A percentile compares a stretch with the other conserved stretches of the same genome.
Evolutionary conservation across 2,888 invertebrate genomes (phyloP).

Genomic region (Spisula subtruncata): DNA sequence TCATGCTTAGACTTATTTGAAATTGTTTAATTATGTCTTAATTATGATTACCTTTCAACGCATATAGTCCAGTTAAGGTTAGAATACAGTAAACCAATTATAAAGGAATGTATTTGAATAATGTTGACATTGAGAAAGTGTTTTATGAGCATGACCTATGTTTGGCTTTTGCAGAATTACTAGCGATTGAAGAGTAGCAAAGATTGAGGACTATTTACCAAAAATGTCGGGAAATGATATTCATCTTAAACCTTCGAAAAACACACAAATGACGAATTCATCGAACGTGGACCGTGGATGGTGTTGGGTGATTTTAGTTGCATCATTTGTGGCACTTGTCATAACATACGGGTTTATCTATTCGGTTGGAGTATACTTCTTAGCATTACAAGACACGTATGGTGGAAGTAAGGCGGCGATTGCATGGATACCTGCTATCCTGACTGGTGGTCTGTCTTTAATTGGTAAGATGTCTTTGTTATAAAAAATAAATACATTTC

Average conservation of each 20-base stretch:
- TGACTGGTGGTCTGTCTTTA: background rate
- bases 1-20: too few relatives aligned
- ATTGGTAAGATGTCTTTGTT: background rate
- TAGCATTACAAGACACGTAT: slow-evolving; percentile 5
- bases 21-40: too few relatives aligned
- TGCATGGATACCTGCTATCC: slow-evolving; percentile 33
- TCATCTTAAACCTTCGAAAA: background rate
- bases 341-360: slow-evolving; percentile 32
- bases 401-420: slow-evolving; percentile 28
- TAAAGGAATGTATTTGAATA: too few relatives aligned
- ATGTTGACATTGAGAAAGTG: too few relatives aligned
- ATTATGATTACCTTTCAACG: too few relatives aligned
- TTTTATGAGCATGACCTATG: too few relatives aligned
- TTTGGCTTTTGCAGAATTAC: too few relatives aligned
- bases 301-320: slow-evolving; percentile 26
- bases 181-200: too few relatives aligned
- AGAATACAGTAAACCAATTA: too few relatives aligned
- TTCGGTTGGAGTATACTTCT: slow-evolving; percentile 31
- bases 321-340: background rate
- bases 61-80: too few relatives aligned
- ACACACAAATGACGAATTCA: background rate
- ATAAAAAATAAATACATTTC: background rate
- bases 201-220: too few relatives aligned
- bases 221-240: too few relatives aligned
- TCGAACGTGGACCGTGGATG: background rate